A percentile compares a stretch with the other conserved stretches of the same genome.
Evolutionary conservation across 1,140 invertebrate species (phyloP).

Genomic region (Phenacoccus solenopsis): DNA sequence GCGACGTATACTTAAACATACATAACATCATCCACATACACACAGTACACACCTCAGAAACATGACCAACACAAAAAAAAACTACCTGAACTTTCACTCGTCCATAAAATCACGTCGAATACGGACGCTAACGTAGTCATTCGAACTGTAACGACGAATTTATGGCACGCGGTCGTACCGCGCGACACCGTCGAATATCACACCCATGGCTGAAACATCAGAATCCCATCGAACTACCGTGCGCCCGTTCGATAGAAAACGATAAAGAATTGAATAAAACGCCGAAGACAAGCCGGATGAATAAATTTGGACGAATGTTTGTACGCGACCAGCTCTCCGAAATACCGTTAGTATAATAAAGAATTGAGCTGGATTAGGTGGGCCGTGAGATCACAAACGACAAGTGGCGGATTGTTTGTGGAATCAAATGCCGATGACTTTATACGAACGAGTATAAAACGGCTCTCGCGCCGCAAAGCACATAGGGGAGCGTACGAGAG

Average conservation of each 20-base stretch:
- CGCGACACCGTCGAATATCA: background rate
- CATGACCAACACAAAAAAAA: no score
- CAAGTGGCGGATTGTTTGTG: conserved; percentile 1
- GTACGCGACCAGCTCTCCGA: background rate
- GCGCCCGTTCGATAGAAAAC: background rate
- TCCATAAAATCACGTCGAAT: background rate
- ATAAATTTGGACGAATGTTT: background rate
- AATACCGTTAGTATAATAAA: background rate
- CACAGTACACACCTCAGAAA: no score
- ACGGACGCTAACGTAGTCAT: background rate
- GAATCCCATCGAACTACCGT: background rate
- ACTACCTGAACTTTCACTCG: background rate
- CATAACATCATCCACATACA: no score
- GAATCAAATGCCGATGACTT: background rate
- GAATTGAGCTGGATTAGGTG: background rate
- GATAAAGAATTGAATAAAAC: background rate
- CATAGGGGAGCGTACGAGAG: background rate
- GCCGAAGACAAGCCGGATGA: background rate
- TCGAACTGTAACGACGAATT: background rate
- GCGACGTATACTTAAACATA: no score
- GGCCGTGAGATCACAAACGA: background rate
- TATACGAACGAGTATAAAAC: background rate
- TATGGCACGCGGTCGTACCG: no score
- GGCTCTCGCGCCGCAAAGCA: background rate
- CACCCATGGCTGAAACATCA: background rate